A percentile compares a stretch with the other conserved stretches of the same genome.
These are phyloP conservation scores for Amphilophus citrinellus DNA, from an alignment of 2,113 vertebrate species.

Conservation along the genomic window DNA sequence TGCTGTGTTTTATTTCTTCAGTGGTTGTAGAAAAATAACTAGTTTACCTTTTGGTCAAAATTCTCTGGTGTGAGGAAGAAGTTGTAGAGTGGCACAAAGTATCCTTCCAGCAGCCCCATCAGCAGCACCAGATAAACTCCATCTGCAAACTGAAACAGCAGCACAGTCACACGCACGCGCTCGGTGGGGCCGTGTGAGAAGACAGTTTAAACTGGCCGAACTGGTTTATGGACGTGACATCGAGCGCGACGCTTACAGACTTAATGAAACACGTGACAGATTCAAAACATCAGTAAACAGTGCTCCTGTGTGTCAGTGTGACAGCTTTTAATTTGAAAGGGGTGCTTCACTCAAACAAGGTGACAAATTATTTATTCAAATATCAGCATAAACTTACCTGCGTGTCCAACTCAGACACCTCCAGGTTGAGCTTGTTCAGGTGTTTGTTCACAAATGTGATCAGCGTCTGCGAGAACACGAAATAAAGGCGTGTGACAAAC, in stretches of 20 bases:
- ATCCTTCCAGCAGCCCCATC: slow-evolving; percentile 97
- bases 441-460: slow-evolving; percentile 99
- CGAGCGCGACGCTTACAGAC: not conserved
- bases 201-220: not conserved
- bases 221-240: not conserved
- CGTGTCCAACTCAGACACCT: slow-evolving; percentile 97
- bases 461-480: slow-evolving; percentile 86
- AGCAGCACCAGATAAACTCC: slow-evolving; percentile 96
- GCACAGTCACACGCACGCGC: not conserved
- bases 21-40: not conserved
- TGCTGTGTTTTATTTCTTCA: not conserved
- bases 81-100: slow-evolving; percentile 96
- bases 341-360: not conserved
- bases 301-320: not conserved
- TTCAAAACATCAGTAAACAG: not conserved
- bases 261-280: too few species aligned
- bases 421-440: slow-evolving; percentile 97
- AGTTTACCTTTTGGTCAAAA: slow-evolving; percentile 95
- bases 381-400: slow-evolving; percentile 83
- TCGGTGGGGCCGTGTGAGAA: not conserved
- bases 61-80: slow-evolving; percentile 98
- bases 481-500: not conserved
- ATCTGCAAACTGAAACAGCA: slow-evolving; percentile 91
- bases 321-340: not conserved
- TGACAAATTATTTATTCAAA: not conserved